phyloP scores from a whole-genome alignment of 2,113 vertebrate genomes.

The Cacatua alba region DNA sequence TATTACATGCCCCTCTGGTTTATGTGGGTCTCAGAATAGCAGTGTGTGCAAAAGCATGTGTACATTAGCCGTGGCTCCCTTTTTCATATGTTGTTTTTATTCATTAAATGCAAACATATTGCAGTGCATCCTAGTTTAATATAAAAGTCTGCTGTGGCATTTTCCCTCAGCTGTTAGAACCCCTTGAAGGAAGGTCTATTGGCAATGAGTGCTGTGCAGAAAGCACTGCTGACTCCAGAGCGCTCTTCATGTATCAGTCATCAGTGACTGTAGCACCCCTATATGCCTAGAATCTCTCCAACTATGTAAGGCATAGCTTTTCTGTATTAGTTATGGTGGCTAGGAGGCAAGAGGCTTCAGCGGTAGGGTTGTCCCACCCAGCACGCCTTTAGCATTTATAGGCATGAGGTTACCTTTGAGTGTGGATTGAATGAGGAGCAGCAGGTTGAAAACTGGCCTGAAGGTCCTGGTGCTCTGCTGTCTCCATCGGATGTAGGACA shows the following conservation, averaged over 20 bases:
- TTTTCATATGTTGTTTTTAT: constrained; percentile 47
- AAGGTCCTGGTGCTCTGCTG: not conserved
- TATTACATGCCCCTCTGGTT: not conserved
- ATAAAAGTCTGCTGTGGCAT: constrained; percentile 12
- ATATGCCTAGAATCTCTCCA: not conserved
- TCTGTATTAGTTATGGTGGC: not conserved
- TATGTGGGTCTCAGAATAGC: not conserved
- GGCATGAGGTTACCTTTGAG: not conserved
- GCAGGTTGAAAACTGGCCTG: not conserved
- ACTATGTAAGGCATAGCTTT: not conserved
- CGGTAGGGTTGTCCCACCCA: not conserved
- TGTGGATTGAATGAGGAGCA: not conserved
- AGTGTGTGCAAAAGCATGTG: not conserved
- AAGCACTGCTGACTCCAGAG: not conserved
- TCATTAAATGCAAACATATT: constrained; percentile 48
- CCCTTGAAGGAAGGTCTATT: not conserved
- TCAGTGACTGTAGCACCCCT: not conserved
- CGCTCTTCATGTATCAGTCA: not conserved
- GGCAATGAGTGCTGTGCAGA: not conserved
- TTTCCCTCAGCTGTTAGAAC: constrained; percentile 21
- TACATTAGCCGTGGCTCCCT: not conserved
- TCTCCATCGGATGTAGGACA: not conserved
- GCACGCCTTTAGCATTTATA: not conserved
- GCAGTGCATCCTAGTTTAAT: not conserved
- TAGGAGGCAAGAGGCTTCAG: not conserved